Base-by-base conservation (phyloP, 2,113 vertebrate species). In the Larimichthys crocea region DNA sequence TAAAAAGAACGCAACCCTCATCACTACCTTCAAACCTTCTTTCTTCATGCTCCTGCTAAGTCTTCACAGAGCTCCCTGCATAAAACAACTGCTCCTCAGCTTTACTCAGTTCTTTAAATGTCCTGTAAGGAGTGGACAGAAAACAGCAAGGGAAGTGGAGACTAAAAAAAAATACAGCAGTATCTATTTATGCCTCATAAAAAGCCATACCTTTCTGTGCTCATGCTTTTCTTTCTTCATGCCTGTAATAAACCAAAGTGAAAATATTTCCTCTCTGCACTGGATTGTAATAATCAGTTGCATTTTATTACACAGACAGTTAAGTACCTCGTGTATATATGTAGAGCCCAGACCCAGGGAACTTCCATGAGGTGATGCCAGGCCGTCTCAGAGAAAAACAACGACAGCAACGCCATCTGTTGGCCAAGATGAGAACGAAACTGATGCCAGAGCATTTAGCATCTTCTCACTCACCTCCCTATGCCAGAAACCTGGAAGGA, bases 391-490 rank as follows among this genome's bases (percentile, higher is more conserved):
- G 98, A 97, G 87, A 99, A 99, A 53, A 99, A 91, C 80, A 99
- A 90, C 7, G 96, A 97, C 87, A 99, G 91, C 79, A 98, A 68
- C 6, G 95, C 96, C 94, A 97, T 97, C 96, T 98, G 94, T 93
- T 98, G 96, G 85, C 95, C 91, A 3, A 99, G 95, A 40, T 99
- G 95, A 49, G 96, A 93, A 87, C 98, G 74, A 88, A 97, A 76
- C 91, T 94, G 92, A 99, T 94, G 70, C 96, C 79, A 99, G 93
- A 4, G 96, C 96, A 56, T 95, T 96, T 15, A 99, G 92, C 97
- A 99, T 96, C 93, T 98, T 99, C 92, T 99, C 98, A n/a, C 97
- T 99, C 76, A 99, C 98, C 93, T 98, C 82, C 98, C 98, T 75
- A 99, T 95, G 59, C 98, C 98, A 75, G 95, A 96, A 46, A 99